Percentiles rank a stretch among this genome's conserved stretches.
Evolutionary conservation across 2,113 vertebrate species (phyloP).

Genomic region (Neopipo cinnamomea): DNA sequence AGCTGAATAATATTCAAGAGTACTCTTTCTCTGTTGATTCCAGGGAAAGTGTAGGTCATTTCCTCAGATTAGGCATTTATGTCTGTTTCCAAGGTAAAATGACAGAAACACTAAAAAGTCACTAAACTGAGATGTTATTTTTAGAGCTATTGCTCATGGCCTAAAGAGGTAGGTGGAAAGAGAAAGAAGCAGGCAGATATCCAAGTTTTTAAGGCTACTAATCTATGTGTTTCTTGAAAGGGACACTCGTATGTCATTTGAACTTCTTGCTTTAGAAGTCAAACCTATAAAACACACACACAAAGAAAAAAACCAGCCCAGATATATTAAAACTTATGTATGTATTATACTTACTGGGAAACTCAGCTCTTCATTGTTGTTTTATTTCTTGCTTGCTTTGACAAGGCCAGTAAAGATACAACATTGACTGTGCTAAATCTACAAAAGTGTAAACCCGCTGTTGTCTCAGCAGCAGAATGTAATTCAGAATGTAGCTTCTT

Average conservation of each 20-base stretch:
- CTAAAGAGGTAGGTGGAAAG: background rate
- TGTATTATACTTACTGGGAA: background rate
- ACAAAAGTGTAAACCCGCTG: background rate
- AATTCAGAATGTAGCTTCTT: background rate
- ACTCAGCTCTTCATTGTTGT: background rate
- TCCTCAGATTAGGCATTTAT: background rate
- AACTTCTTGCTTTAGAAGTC: background rate
- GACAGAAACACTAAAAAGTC: background rate
- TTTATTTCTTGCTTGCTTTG: background rate
- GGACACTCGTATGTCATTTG: background rate
- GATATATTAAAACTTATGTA: background rate
- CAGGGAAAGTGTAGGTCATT: background rate
- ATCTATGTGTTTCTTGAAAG: background rate
- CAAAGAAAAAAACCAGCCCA: background rate
- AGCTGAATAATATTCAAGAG: background rate
- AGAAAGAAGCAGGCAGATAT: background rate
- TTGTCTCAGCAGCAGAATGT: constrained; percentile 23
- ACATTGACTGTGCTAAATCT: background rate
- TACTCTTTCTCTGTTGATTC: background rate
- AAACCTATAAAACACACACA: background rate
- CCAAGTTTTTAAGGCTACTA: background rate
- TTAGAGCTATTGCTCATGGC: background rate
- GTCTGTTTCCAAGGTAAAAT: background rate
- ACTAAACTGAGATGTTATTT: background rate
- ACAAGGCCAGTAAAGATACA: background rate